Evolutionary conservation across 2,797 vertebrate genomes (phyloP).

Genomic region (Crax fasciolata): DNA sequence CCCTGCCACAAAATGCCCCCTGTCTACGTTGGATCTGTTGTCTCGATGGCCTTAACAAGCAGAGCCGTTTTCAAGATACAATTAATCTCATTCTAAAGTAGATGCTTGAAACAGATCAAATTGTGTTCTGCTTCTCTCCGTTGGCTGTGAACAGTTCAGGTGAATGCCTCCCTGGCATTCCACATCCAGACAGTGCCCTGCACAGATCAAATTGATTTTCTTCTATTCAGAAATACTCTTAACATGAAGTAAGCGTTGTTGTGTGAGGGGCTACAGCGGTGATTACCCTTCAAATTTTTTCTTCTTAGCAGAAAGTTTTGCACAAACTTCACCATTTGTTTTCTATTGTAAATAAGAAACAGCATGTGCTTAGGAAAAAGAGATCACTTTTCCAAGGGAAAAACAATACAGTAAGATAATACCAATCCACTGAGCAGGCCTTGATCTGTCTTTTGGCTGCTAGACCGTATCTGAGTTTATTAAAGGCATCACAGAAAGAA

Average conservation of each 20-base stretch:
- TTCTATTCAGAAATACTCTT: not conserved
- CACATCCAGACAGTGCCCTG: not conserved
- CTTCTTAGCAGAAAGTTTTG: not conserved
- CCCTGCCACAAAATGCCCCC: too few relatives aligned
- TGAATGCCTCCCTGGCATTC: not conserved
- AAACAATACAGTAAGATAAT: not conserved
- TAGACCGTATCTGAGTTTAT: not conserved
- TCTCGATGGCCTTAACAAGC: not conserved
- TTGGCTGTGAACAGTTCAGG: not conserved
- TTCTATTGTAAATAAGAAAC: not conserved
- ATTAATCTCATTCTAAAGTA: not conserved
- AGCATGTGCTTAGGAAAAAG: not conserved
- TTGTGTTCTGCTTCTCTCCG: not conserved
- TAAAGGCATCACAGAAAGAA: not conserved
- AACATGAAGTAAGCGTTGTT: not conserved
- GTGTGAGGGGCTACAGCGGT: not conserved
- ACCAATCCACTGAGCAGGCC: not conserved
- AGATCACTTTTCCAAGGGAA: not conserved
- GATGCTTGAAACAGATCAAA: not conserved
- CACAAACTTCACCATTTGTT: not conserved
- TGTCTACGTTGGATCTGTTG: not conserved
- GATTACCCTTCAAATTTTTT: not conserved
- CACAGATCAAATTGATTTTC: constrained; percentile 1
- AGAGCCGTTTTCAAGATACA: not conserved
- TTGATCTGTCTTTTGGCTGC: not conserved